These are phyloP conservation scores for Shargacucullia verbasci DNA, from an alignment of 2,888 invertebrate species.

Conservation along the genomic window DNA sequence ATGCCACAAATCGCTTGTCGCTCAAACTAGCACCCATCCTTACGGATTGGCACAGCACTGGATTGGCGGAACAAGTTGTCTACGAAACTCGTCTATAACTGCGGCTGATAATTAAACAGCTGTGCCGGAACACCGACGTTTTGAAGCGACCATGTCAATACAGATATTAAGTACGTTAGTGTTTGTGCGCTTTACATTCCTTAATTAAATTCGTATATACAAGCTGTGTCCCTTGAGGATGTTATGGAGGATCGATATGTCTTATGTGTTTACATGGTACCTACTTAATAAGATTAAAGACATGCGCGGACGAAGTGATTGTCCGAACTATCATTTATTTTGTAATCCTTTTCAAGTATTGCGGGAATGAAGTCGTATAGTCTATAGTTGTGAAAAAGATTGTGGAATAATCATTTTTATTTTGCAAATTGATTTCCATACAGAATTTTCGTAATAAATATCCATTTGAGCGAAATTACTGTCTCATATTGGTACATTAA, in stretches of 20 bases:
- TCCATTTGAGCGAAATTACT: too few species aligned
- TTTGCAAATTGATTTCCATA: too few species aligned
- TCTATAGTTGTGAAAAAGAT: too few species aligned
- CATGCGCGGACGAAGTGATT: neutral
- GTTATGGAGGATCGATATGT: slow-evolving; percentile 11
- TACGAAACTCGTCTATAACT: slow-evolving; percentile 77
- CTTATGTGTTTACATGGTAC: neutral
- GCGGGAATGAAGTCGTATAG: too few species aligned
- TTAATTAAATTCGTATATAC: slow-evolving; percentile 53
- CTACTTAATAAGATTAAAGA: neutral
- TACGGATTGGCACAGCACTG: slow-evolving; percentile 47
- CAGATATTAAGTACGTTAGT: slow-evolving; percentile 57
- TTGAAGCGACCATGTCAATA: slow-evolving; percentile 60
- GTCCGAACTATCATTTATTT: too few species aligned
- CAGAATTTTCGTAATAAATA: too few species aligned
- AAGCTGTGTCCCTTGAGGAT: slow-evolving; percentile 27
- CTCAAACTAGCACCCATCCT: slow-evolving; percentile 48
- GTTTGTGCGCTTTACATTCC: slow-evolving; percentile 47
- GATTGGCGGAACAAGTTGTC: slow-evolving; percentile 75
- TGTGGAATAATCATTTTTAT: too few species aligned
- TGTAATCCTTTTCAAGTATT: too few species aligned
- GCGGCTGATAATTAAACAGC: slow-evolving; percentile 83
- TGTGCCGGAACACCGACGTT: slow-evolving; percentile 69
- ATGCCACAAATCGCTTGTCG: slow-evolving; percentile 25
- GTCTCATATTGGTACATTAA: too few species aligned